Base-by-base conservation (phyloP, 1,140 invertebrate species). In the Formica selysi region DNA sequence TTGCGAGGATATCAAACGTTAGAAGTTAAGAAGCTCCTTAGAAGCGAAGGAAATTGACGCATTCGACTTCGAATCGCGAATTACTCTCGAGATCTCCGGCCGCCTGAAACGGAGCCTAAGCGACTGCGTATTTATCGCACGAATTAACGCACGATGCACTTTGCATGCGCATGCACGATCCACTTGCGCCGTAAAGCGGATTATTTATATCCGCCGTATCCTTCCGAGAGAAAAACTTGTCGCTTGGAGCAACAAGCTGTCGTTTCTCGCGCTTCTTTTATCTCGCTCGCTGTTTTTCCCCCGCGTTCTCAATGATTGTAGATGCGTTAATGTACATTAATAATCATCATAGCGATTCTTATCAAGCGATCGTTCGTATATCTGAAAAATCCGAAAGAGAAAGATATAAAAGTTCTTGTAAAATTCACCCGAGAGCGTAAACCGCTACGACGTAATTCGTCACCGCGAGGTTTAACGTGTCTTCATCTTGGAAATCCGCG, bases 81-180 rank as follows among this genome's bases (percentile, higher is more conserved):
- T 73, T 10, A 44, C 38, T 74, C 78, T 8, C 68, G 54, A 48
- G 68, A 44, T 73, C 67, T 48, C 54, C 26, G 51, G 79, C 29
- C 68, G 54, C 29, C 48, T 81, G 54, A 73, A 73, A 73, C 79
- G 67, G 13, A 48, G 68, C 19, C 70, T 44, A 78, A 32, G 36
- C 76, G 70, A 67, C 62, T 70, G 76, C 48, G 54, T 84, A 84
- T 88, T 88, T 88, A 88, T 84, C 61, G 76, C 86, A 48, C 54
- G 86, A 80, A 76, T 87, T 79, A 76, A 83, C 86, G 85, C 70
- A 70, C 32, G 41, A 44, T 87, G 70, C 86, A 86, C 59, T 87
- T 87, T 87, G 36, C 51, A 32, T 61, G 68, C 61, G 62, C 85
- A 88, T 87, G 73, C 85, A 88, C 85, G 87, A 88, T 54, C 86